Evolutionary conservation across 1,140 invertebrate genomes (phyloP).

Genomic region (Tetranychus cinnabarinus): DNA sequence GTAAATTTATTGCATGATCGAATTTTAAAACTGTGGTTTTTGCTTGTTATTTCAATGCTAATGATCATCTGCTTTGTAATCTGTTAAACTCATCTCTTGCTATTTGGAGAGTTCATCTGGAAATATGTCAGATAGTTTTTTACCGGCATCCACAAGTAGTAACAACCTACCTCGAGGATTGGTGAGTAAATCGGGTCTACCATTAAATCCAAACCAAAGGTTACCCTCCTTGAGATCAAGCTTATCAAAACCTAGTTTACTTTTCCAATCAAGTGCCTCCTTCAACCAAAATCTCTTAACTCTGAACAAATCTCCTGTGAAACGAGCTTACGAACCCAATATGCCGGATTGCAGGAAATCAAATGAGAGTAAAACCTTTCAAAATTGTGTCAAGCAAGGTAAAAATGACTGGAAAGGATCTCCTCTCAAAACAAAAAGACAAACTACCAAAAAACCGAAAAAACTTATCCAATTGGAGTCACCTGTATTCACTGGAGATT

Average conservation of each 20-base stretch:
- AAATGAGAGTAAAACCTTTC: too few species aligned
- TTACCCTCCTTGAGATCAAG: background rate
- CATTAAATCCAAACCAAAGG: background rate
- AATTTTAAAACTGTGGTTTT: too few species aligned
- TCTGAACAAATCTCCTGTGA: background rate
- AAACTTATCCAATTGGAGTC: background rate
- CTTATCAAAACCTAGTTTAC: background rate
- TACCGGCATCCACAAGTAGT: background rate
- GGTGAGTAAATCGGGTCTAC: background rate
- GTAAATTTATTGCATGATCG: too few species aligned
- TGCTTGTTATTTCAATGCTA: too few species aligned
- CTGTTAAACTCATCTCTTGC: background rate
- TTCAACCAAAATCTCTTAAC: background rate
- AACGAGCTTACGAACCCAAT: background rate
- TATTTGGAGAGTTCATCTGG: background rate
- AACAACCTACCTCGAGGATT: background rate
- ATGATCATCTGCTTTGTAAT: background rate
- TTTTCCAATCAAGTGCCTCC: background rate
- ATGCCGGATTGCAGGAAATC: background rate
- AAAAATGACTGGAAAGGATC: background rate
- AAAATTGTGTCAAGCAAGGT: background rate
- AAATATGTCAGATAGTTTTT: background rate
- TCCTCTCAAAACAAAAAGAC: background rate
- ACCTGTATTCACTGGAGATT: background rate
- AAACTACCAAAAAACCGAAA: background rate